A percentile compares a stretch with the other conserved stretches of the same genome.
These are phyloP conservation scores for Clamator glandarius DNA, from an alignment of 2,797 vertebrate species.

Conservation along the genomic window DNA sequence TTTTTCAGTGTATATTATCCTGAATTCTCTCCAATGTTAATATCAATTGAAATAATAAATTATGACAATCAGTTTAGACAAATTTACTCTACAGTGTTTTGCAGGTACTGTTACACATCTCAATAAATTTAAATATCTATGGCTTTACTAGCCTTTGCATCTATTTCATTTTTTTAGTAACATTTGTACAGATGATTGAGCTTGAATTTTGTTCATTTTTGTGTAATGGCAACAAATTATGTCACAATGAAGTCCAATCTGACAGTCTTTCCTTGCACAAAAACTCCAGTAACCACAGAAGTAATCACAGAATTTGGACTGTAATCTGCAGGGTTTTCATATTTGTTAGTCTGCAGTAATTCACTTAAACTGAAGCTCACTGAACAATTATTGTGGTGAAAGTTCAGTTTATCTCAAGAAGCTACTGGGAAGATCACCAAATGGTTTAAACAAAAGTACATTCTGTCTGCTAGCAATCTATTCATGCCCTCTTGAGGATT, in stretches of 20 bases:
- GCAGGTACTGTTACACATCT: not conserved
- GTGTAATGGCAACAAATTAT: not conserved
- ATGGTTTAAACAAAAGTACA: not conserved
- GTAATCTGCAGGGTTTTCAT: not conserved
- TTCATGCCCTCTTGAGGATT: not conserved
- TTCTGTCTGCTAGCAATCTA: not conserved
- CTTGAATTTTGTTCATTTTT: not conserved
- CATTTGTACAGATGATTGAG: not conserved
- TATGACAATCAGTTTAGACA: not conserved
- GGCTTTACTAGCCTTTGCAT: not conserved
- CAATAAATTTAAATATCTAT: not conserved
- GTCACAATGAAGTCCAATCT: not conserved
- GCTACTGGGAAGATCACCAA: not conserved
- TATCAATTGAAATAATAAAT: not conserved
- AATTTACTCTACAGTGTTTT: not conserved
- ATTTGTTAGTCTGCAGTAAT: not conserved
- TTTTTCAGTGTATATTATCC: not conserved
- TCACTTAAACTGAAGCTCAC: not conserved
- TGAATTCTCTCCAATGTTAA: not conserved
- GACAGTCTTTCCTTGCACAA: not conserved
- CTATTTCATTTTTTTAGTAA: not conserved
- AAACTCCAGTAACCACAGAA: not conserved
- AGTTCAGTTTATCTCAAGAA: not conserved
- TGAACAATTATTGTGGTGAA: not conserved
- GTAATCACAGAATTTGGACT: not conserved